These are phyloP conservation scores for Numida meleagris DNA, from an alignment of 2,113 vertebrate genomes.

Conservation along the genomic window DNA sequence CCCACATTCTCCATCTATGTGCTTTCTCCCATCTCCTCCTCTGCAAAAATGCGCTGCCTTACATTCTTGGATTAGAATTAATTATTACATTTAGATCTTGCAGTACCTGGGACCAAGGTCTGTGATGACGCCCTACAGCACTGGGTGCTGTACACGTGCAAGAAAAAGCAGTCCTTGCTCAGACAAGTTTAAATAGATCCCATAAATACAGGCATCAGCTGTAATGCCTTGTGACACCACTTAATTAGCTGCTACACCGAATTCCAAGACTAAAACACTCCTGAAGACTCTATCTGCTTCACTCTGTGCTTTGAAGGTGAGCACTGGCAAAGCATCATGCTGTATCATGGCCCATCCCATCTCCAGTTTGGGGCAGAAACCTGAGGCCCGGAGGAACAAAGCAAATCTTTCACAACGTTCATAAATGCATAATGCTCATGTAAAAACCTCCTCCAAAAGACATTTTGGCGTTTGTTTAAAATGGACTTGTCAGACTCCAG, in stretches of 20 bases:
- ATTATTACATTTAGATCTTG: neutral
- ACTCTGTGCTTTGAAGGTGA: neutral
- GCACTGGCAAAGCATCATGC: neutral
- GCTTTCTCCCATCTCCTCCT: slow-evolving; percentile 1
- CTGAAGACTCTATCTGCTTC: neutral
- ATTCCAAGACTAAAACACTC: neutral
- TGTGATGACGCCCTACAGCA: neutral
- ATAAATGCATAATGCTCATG: neutral
- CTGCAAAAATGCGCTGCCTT: neutral
- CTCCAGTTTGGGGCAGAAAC: neutral
- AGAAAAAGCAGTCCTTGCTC: neutral
- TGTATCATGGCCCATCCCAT: neutral
- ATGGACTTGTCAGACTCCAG: neutral
- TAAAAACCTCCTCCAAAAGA: neutral
- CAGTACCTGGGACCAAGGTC: neutral
- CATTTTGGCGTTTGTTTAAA: neutral
- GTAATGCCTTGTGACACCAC: neutral
- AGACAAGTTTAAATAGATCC: neutral
- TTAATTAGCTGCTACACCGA: neutral
- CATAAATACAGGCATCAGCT: slow-evolving; percentile 4
- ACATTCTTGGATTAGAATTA: neutral
- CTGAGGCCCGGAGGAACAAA: neutral
- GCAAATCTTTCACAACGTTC: neutral
- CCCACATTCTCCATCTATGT: neutral
- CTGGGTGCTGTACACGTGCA: neutral